These are phyloP conservation scores for Diabrotica undecimpunctata DNA, from an alignment of 1,140 invertebrate genomes.

Conservation along the genomic window DNA sequence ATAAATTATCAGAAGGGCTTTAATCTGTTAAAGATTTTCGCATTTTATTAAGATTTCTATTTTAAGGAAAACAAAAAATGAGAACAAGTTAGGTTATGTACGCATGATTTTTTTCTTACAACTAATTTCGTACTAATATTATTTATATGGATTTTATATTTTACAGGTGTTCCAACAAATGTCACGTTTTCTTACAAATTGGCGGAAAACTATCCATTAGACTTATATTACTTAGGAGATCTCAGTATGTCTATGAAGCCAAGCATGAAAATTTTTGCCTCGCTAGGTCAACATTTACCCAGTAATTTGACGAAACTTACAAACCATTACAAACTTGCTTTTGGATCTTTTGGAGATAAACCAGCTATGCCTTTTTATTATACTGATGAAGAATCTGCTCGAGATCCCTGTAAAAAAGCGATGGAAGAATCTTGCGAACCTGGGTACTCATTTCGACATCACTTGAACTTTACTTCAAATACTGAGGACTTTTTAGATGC, in stretches of 20 bases:
- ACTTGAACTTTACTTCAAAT: conserved; percentile 38
- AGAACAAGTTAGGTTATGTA: no score
- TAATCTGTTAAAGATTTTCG: no score
- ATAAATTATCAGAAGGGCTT: no score
- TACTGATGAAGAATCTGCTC: conserved; percentile 26
- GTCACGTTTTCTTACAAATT: conserved; percentile 45
- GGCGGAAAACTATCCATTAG: conserved; percentile 82
- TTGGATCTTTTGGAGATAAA: conserved; percentile 52
- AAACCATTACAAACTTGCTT: conserved; percentile 73
- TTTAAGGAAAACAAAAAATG: no score
- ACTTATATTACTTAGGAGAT: conserved; percentile 91
- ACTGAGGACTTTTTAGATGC: conserved; percentile 34
- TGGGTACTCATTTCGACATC: conserved; percentile 41
- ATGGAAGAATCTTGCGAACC: conserved; percentile 24
- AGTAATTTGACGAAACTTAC: conserved; percentile 55
- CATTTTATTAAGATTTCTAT: no score
- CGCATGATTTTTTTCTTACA: no score
- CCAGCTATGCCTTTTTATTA: conserved; percentile 58
- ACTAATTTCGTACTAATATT: no score
- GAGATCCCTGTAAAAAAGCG: conserved; percentile 35
- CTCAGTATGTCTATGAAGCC: conserved; percentile 85
- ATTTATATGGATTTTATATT: no score
- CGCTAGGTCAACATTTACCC: conserved; percentile 64
- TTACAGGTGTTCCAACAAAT: conserved; percentile 28
- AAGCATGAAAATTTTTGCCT: conserved; percentile 75